These are phyloP conservation scores for Colius striatus DNA, from an alignment of 2,113 vertebrate species.

Conservation along the genomic window DNA sequence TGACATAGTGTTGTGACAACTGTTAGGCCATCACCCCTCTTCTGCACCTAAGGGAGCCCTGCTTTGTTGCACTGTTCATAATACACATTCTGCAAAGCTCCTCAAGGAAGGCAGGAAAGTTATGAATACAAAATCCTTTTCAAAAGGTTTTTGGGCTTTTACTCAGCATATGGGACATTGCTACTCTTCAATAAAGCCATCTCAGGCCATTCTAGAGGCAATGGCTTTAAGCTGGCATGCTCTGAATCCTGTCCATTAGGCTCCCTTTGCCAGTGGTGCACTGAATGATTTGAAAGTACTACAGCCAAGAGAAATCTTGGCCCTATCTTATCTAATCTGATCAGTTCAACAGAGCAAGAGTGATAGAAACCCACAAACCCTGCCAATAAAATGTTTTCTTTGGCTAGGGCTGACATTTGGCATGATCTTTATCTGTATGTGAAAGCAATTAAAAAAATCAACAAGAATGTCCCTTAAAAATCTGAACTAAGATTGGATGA, in stretches of 20 bases:
- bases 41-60: background rate
- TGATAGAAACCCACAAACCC: background rate
- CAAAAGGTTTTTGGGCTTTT: background rate
- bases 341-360: slow-evolving; percentile 19
- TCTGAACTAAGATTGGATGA: background rate
- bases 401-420: background rate
- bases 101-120: background rate
- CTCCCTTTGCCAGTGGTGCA: background rate
- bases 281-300: slow-evolving; percentile 3
- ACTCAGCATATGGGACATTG: background rate
- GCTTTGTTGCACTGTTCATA: background rate
- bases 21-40: background rate
- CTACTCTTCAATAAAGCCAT: background rate
- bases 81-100: background rate
- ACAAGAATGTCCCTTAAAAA: background rate
- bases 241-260: background rate
- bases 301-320: slow-evolving; percentile 46
- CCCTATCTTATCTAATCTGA: slow-evolving; percentile 32
- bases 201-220: background rate
- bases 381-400: slow-evolving; percentile 31
- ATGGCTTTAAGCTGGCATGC: background rate
- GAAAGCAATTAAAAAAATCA: background rate
- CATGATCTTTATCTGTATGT: background rate
- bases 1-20: background rate
- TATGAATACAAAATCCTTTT: background rate